Percentiles rank a stretch among this genome's conserved stretches.
These are phyloP conservation scores for Drosophila tsacasi DNA, from an alignment of 1,140 invertebrate species.

Conservation along the genomic window DNA sequence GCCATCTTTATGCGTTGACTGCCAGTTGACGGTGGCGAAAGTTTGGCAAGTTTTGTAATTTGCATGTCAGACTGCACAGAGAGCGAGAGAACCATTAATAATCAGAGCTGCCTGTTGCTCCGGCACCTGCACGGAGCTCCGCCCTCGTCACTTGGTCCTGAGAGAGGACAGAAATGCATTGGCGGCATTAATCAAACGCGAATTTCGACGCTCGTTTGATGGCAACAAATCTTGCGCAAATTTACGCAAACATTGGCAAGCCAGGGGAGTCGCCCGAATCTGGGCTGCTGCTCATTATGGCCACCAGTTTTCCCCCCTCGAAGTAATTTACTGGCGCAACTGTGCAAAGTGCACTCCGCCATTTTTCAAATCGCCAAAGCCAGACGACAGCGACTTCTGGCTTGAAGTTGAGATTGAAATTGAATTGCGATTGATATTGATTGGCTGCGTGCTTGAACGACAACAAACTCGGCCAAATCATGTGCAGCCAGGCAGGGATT, in stretches of 20 bases:
- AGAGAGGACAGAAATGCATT: constrained; percentile 53
- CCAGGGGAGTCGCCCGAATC: constrained; percentile 10
- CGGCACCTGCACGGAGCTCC: constrained; percentile 5
- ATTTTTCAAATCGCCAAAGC: constrained; percentile 75
- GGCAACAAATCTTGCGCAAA: constrained; percentile 74
- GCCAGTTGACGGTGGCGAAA: constrained; percentile 31
- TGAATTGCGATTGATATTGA: constrained; percentile 83
- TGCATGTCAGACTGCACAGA: constrained; percentile 41
- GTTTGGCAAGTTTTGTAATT: constrained; percentile 52
- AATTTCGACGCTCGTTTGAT: constrained; percentile 69
- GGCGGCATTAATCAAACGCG: constrained; percentile 69
- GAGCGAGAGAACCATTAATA: constrained; percentile 44
- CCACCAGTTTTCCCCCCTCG: constrained; percentile 53
- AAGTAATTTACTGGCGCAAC: constrained; percentile 77
- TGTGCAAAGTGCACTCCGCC: constrained; percentile 73
- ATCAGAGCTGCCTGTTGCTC: constrained; percentile 43
- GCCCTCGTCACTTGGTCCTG: constrained; percentile 25
- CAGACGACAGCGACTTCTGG: constrained; percentile 69
- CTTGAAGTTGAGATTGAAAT: constrained; percentile 80
- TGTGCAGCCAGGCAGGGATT: constrained; percentile 68
- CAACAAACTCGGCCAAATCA: constrained; percentile 75
- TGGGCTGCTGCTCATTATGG: constrained; percentile 68
- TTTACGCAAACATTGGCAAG: constrained; percentile 68
- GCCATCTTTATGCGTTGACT: constrained; percentile 41
- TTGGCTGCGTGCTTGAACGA: constrained; percentile 81